A percentile compares a stretch with the other conserved stretches of the same genome.
phyloP scores from a whole-genome alignment of 2,888 invertebrate genomes.

The Arctia plantaginis region DNA sequence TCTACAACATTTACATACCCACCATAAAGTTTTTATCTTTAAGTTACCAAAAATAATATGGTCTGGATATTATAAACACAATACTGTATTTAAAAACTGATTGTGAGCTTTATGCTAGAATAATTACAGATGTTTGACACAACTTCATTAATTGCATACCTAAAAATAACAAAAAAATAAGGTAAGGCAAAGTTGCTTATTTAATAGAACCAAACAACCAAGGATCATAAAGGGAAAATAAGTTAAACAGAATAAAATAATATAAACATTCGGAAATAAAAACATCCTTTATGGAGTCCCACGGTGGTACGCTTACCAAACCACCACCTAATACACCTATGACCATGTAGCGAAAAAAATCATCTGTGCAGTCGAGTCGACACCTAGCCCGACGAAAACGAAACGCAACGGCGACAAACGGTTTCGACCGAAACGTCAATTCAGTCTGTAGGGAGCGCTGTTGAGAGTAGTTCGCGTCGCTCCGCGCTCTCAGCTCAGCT shows the following conservation, averaged over 20 bases:
- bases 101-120: background rate
- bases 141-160: background rate
- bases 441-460: slow-evolving; percentile 76
- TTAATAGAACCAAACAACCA: background rate
- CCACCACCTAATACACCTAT: slow-evolving; percentile 43
- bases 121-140: background rate
- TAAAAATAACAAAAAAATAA: background rate
- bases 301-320: slow-evolving; percentile 49
- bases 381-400: slow-evolving; percentile 55
- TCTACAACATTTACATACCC: background rate
- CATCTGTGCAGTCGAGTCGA: slow-evolving; percentile 52
- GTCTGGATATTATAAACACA: background rate
- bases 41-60: background rate
- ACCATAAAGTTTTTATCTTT: background rate
- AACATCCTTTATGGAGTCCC: slow-evolving; percentile 52
- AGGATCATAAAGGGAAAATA: slow-evolving; percentile 4
- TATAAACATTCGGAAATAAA: slow-evolving; percentile 35
- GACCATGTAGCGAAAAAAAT: slow-evolving; percentile 54
- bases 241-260: slow-evolving; percentile 1
- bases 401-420: slow-evolving; percentile 45
- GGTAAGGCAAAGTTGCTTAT: background rate
- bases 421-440: slow-evolving; percentile 63
- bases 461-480: slow-evolving; percentile 60
- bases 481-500: slow-evolving; percentile 61
- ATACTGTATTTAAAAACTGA: background rate